Conservation (phyloP, 2,113 vertebrate species). For the Pogona vitticeps region DNA sequence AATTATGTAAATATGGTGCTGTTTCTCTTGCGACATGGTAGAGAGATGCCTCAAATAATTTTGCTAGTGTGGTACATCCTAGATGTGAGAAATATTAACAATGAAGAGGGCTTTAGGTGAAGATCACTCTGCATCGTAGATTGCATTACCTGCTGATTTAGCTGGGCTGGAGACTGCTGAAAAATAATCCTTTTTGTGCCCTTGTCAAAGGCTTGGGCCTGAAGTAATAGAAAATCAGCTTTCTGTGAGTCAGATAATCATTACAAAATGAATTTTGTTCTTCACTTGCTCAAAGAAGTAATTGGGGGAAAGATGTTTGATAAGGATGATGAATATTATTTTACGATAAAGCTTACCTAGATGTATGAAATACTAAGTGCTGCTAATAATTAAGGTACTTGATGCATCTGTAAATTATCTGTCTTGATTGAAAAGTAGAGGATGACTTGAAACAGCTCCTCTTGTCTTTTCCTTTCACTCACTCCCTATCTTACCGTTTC, state of each 20-base stretch:
- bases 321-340: constrained; percentile 81
- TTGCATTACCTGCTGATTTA: constrained; percentile 83
- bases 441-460: constrained; percentile 66
- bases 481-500: constrained; percentile 45
- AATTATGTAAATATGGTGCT: constrained; percentile 2
- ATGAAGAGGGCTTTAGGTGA: constrained; percentile 74
- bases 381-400: constrained; percentile 78
- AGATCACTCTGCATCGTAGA: constrained; percentile 74
- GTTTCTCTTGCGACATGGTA: constrained; percentile 39
- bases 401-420: constrained; percentile 66
- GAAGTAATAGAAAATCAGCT: constrained; percentile 86
- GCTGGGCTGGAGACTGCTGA: constrained; percentile 80
- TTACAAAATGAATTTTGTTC: constrained; percentile 90
- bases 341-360: constrained; percentile 77
- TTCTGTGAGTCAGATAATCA: constrained; percentile 91
- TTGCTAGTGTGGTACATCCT: constrained; percentile 61
- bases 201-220: constrained; percentile 84
- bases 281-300: constrained; percentile 79
- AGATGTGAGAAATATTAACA: constrained; percentile 73
- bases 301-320: constrained; percentile 80
- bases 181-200: constrained; percentile 84
- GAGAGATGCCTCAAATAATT: constrained; percentile 49
- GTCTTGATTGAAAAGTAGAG: constrained; percentile 76
- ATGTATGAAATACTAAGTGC: constrained; percentile 75
- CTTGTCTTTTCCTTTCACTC: constrained; percentile 6